Evolutionary conservation across 2,113 vertebrate species (phyloP).

Genomic region (Vireo altiloquus): DNA sequence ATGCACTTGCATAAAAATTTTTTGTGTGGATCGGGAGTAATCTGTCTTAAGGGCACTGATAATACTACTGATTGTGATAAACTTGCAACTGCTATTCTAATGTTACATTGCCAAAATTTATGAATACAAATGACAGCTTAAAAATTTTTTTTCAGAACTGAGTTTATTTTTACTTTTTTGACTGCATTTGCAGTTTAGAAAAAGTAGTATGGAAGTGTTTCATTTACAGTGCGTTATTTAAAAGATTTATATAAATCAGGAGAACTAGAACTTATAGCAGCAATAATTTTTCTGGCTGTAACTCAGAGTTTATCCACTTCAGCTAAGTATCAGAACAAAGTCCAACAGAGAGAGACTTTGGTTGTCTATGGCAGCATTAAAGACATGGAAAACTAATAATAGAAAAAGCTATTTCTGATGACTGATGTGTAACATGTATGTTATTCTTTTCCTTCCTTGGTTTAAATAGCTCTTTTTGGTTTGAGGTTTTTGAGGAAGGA

Average conservation of each 20-base stretch:
- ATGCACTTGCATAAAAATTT: neutral
- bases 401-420: constrained; percentile 60
- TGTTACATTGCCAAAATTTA: neutral
- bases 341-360: constrained; percentile 8
- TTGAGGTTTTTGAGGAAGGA: constrained; percentile 69
- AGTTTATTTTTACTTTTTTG: neutral
- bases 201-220: neutral
- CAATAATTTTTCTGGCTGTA: neutral
- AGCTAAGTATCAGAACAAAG: neutral
- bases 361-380: constrained; percentile 43
- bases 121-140: neutral
- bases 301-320: neutral
- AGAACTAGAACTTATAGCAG: neutral
- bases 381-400: constrained; percentile 59
- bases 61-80: neutral
- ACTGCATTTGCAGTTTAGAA: neutral
- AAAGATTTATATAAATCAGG: neutral
- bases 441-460: constrained; percentile 64
- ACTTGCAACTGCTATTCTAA: neutral
- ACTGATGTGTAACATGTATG: constrained; percentile 54
- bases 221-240: neutral
- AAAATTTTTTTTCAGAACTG: neutral
- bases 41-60: neutral
- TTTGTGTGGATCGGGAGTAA: neutral
- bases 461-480: constrained; percentile 68